Conservation (phyloP, 2,888 invertebrate genomes). For the Hirtodrosophila cameraria region DNA sequence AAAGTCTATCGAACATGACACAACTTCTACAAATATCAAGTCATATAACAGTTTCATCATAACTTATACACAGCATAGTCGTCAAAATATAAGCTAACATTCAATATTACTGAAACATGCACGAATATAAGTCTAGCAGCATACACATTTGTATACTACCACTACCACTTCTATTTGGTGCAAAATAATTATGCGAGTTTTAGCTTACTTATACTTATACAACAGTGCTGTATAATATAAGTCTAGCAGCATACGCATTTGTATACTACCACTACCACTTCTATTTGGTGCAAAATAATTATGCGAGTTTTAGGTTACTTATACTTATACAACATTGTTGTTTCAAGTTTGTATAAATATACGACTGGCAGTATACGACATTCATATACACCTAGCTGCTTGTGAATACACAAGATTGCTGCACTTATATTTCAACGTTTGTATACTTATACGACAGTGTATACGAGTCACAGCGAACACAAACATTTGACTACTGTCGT, state of each 20-base stretch:
- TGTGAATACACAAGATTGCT: too few relatives aligned
- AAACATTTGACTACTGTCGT: too few relatives aligned
- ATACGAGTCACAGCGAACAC: too few relatives aligned
- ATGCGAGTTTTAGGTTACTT: not conserved
- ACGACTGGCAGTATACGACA: not conserved
- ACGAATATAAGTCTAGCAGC: not conserved
- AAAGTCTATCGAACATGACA: slow-evolving; percentile 27
- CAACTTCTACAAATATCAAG: slow-evolving; percentile 32
- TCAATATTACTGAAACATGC: not conserved
- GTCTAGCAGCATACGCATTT: too few relatives aligned
- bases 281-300: too few relatives aligned
- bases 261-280: not conserved
- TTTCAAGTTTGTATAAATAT: not conserved
- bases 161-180: not conserved
- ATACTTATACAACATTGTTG: too few relatives aligned
- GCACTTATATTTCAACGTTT: too few relatives aligned
- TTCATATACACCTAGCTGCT: too few relatives aligned
- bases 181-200: too few relatives aligned
- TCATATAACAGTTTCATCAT: slow-evolving; percentile 44
- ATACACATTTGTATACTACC: not conserved
- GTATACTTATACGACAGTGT: too few relatives aligned
- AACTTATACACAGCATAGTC: slow-evolving; percentile 4
- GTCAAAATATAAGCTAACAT: slow-evolving; percentile 17
- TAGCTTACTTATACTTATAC: not conserved
- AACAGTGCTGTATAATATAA: too few relatives aligned